Percentiles rank a stretch among this genome's conserved stretches.
phyloP scores from a whole-genome alignment of 37 sponge, comb jelly and placozoan species.

The Spongia lamella region DNA sequence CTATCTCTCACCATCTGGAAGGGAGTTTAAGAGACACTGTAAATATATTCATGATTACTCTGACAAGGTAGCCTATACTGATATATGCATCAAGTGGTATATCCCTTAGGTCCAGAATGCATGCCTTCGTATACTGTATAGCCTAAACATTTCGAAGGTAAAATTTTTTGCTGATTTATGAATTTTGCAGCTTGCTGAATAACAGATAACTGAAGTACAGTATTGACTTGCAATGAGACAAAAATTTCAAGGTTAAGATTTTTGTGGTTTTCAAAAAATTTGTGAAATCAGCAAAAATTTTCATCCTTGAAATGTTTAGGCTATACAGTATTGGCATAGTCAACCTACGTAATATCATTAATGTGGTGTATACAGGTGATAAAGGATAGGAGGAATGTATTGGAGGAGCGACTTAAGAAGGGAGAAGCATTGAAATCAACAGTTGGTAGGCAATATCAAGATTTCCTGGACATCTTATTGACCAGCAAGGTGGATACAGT shows the following conservation, averaged over 20 bases:
- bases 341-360: neutral
- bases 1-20: slow-evolving; percentile 34
- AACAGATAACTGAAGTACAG: no score
- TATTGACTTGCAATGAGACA: no score
- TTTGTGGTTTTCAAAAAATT: no score
- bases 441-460: slow-evolving; percentile 49
- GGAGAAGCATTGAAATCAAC: neutral
- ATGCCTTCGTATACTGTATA: slow-evolving; percentile 36
- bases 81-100: no score
- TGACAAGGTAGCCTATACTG: slow-evolving; percentile 66
- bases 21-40: slow-evolving; percentile 36
- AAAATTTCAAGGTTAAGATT: no score
- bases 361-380: neutral
- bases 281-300: no score
- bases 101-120: slow-evolving; percentile 49
- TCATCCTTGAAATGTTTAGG: no score
- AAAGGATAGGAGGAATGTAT: slow-evolving; percentile 10
- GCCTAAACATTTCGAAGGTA: no score
- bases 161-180: no score
- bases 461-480: slow-evolving; percentile 74
- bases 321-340: no score
- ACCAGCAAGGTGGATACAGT: slow-evolving; percentile 48
- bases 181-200: no score
- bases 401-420: slow-evolving; percentile 5
- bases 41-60: slow-evolving; percentile 71